Conservation (phyloP, 2,797 vertebrate genomes). For the Mormyrus proboscirostris region DNA sequence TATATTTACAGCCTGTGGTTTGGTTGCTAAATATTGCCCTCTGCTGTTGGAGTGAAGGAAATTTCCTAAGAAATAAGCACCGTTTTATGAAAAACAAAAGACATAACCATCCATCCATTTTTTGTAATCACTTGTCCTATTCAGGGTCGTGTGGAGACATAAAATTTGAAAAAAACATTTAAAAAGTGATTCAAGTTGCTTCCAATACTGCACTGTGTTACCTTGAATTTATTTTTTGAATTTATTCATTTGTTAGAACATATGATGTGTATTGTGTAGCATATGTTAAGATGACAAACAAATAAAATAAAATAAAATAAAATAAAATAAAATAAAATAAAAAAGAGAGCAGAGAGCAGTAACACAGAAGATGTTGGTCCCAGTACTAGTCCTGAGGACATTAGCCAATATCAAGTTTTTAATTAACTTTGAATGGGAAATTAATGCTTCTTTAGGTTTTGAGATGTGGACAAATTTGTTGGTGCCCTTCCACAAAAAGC, state of each 20-base stretch:
- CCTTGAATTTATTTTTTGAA: background rate
- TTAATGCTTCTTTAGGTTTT: background rate
- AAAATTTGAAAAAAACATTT: background rate
- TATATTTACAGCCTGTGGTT: background rate
- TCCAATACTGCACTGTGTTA: background rate
- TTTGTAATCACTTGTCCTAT: background rate
- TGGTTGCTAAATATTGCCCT: conserved; percentile 16
- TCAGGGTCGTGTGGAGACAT: background rate
- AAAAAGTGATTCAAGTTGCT: background rate
- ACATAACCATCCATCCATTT: background rate
- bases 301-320: background rate
- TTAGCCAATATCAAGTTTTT: background rate
- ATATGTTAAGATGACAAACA: background rate
- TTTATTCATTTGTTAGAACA: background rate
- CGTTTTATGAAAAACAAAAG: background rate
- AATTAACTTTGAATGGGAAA: background rate
- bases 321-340: background rate
- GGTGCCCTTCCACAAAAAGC: too few species aligned
- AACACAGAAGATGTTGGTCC: too few species aligned
- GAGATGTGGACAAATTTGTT: too few species aligned
- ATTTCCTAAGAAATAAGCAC: background rate
- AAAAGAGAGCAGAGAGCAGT: background rate
- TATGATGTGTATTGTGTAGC: background rate
- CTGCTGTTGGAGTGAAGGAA: background rate
- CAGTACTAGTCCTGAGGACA: background rate